Evolutionary conservation across 2,797 vertebrate species (phyloP), one percentile per base, ranked within the genome.

Genomic region (Myoxocephalus aenaeus): DNA sequence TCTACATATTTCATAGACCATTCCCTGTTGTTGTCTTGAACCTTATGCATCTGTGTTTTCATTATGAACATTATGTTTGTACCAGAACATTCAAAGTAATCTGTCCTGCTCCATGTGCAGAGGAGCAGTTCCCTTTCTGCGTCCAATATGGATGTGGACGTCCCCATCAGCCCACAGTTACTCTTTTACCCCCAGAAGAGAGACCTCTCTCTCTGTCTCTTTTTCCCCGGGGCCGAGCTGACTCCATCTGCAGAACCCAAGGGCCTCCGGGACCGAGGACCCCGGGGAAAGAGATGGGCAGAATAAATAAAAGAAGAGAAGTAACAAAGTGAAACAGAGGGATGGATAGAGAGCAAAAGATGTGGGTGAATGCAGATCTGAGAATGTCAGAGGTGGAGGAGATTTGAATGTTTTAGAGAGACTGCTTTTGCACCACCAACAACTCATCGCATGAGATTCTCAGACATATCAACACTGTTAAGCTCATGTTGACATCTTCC

Each of bases 351-450:
- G 59, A 75, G 64, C 12, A n/a, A n/a, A 80, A 25, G 22, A 67
- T 70, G 75, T 86, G 80, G 80, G 78, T 72, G 63, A 46, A 77
- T 71, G 58, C 48, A 67, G 69, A 74, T 70, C 53, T 68, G 13
- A 82, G 58, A 80, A 27, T 7, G 34, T 58, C 50, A 72, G 67
- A 70, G 63, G 54, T 67, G 62, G 51, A 67, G 12, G 81, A 13
- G 11, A 65, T 63, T 27, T 73, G 14, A 54, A 51, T 27, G 3
- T 62, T 48, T 20, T 38, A 71, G 46, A 66, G 14, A 58, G 20
- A 50, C 32, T 71, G 11, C n/a, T 62, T 42, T 32, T 34, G 14
- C 36, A 4, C 6, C 13, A 46, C 7, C 46, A n/a, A 18, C 4
- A 46, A 8, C 18, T n/a, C 46, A 8, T 50, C 10, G 9, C 20